Conservation (phyloP, 1,140 invertebrate species). For the Leptestheria dahalacensis region DNA sequence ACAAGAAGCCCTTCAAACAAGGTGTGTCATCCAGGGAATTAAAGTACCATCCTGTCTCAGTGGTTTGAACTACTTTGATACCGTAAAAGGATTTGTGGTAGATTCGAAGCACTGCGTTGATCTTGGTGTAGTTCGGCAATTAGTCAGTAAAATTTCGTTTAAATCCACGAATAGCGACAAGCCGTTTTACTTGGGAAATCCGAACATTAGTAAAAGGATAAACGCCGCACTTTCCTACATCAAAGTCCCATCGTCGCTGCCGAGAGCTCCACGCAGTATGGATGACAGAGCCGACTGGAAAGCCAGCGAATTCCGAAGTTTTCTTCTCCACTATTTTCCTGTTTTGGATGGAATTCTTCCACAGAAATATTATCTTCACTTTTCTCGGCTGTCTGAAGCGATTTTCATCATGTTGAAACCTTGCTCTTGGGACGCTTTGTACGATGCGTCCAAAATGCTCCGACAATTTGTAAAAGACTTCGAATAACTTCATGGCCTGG, state of each 20-base stretch:
- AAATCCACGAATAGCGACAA: neutral
- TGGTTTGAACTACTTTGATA: too few relatives aligned
- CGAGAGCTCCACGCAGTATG: neutral
- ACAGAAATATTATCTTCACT: neutral
- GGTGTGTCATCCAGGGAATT: too few relatives aligned
- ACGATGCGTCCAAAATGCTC: neutral
- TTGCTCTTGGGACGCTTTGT: neutral
- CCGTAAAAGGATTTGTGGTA: too few relatives aligned
- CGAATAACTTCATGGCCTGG: neutral
- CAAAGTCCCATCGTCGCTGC: neutral
- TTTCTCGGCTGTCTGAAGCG: neutral
- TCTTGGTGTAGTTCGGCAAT: neutral
- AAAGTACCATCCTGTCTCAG: too few relatives aligned
- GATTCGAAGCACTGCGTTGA: too few relatives aligned
- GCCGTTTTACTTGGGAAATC: neutral
- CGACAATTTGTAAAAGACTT: constrained; percentile 1
- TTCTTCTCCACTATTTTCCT: neutral
- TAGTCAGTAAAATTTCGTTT: neutral
- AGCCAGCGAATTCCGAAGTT: neutral
- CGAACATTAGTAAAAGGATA: neutral
- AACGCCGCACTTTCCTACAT: neutral
- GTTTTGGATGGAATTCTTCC: neutral
- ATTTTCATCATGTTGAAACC: neutral
- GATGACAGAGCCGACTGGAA: neutral
- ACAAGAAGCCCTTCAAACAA: too few relatives aligned